Base-by-base conservation (phyloP, 2,797 vertebrate genomes). In the Sebastolobus altivelis region DNA sequence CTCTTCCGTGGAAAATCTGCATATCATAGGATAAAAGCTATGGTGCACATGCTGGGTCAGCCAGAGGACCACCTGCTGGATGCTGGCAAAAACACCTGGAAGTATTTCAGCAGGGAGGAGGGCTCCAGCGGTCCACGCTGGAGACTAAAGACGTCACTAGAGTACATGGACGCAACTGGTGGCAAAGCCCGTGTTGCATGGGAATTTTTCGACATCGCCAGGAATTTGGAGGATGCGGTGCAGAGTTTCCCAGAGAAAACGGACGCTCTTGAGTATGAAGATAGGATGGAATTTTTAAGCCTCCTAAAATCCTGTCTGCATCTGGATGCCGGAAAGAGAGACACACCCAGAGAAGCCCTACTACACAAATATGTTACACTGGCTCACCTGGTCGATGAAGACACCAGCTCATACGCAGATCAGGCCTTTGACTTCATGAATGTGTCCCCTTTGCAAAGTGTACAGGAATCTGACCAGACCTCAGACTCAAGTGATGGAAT, bases 281-380 rank as follows among this genome's bases (percentile, higher is more conserved):
- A 75, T 5, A 76, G 25, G 31, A 37, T 52, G 46, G 61, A n/a
- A 6, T 85, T 84, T 67, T 60, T 71, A 43, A 22, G 33, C 14
- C 62, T 86, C 6, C 22, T 78, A 3, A 71, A 66, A 62, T 43
- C 40, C 4, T 4, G 18, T 69, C 67, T 82, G 3, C 13, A 61
- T 61, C 7, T 60, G 9, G 38, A 81, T 27, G 13, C 60, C 14
- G 22, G 13, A 2, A 31, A 43, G 18, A 70, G 83, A 59, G 62
- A 72, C 22, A 70, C 37, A 9, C 55, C 74, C 16, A 8, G 35
- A 5, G 14, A 68, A 20, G 80, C 58, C 5, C 37, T 73, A 29
- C 37, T 37, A 18, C 75, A 82, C 38, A 9, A 18, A 6, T 82
- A 77, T 54, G 16, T 73, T 5, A 73, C 46, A 16, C 49, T 77